phyloP scores from a whole-genome alignment of 1,140 invertebrate genomes.

The Musca domestica region DNA sequence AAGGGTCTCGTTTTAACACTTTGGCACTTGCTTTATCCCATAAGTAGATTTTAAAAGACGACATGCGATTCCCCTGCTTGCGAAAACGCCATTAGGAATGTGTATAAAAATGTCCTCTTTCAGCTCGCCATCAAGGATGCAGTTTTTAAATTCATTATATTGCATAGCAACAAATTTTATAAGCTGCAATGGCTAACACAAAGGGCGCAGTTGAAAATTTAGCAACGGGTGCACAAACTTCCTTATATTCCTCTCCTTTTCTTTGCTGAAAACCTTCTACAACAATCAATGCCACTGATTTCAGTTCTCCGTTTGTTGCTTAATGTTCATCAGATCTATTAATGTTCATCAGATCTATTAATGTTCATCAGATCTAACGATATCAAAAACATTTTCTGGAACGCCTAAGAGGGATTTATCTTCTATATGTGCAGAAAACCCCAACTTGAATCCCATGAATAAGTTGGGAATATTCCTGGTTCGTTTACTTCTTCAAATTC shows the following conservation, averaged over 20 bases:
- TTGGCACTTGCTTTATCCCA: conserved; percentile 38
- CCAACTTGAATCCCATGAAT: background rate
- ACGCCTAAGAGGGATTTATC: background rate
- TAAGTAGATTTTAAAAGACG: conserved; percentile 36
- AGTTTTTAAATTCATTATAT: conserved; percentile 36
- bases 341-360: background rate
- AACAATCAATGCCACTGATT: background rate
- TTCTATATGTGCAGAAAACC: background rate
- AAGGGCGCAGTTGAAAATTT: conserved; percentile 24
- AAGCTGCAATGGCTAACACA: conserved; percentile 29
- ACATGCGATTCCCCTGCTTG: conserved; percentile 24
- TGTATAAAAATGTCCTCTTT: conserved; percentile 36
- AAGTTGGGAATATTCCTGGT: background rate
- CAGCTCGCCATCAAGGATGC: conserved; percentile 5
- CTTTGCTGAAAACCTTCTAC: conserved; percentile 8
- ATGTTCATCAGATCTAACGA: background rate
- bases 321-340: conserved; percentile 8
- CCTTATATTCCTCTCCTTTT: conserved; percentile 23
- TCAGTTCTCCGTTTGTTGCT: conserved; percentile 7
- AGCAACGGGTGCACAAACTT: conserved; percentile 12
- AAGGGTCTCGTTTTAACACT: conserved; percentile 36
- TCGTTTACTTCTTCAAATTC: background rate
- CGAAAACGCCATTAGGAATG: conserved; percentile 37
- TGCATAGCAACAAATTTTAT: conserved; percentile 18
- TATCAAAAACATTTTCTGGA: background rate